These are phyloP conservation scores for Poeciliopsis gracilis DNA, from an alignment of 2,797 vertebrate species.

Conservation along the genomic window DNA sequence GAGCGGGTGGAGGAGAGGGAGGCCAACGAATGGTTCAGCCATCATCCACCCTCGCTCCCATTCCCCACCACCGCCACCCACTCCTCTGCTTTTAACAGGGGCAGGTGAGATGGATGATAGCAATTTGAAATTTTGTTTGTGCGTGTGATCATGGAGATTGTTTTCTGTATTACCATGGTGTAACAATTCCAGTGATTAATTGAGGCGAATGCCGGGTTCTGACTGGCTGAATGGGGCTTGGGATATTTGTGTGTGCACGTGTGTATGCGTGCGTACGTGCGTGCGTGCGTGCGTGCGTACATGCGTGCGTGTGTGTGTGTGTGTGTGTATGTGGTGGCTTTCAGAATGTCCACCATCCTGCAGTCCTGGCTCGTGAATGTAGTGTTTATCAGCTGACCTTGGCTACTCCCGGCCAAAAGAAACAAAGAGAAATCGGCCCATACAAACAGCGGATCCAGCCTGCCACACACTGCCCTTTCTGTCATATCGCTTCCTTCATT, in stretches of 20 bases:
- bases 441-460: constrained; percentile 38
- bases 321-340: constrained; percentile 5
- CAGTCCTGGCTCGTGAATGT: constrained; percentile 54
- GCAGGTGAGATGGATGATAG: constrained; percentile 83
- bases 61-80: constrained; percentile 8
- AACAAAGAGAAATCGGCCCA: constrained; percentile 36
- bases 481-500: constrained; percentile 63
- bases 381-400: constrained; percentile 72
- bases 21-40: constrained; percentile 47
- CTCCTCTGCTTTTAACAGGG: constrained; percentile 54
- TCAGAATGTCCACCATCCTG: constrained; percentile 36
- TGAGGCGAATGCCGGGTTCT: constrained; percentile 50
- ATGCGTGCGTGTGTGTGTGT: neutral
- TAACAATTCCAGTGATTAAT: constrained; percentile 79
- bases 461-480: constrained; percentile 62
- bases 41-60: neutral
- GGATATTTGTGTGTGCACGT: neutral
- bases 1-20: constrained; percentile 21
- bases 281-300: neutral
- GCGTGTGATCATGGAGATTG: constrained; percentile 83
- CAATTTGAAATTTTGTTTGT: constrained; percentile 83
- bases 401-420: constrained; percentile 27
- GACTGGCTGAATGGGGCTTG: constrained; percentile 32
- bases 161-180: constrained; percentile 77
- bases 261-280: neutral